Conservation (phyloP, 1,140 invertebrate species). For the Hydropsyche tenuis region DNA sequence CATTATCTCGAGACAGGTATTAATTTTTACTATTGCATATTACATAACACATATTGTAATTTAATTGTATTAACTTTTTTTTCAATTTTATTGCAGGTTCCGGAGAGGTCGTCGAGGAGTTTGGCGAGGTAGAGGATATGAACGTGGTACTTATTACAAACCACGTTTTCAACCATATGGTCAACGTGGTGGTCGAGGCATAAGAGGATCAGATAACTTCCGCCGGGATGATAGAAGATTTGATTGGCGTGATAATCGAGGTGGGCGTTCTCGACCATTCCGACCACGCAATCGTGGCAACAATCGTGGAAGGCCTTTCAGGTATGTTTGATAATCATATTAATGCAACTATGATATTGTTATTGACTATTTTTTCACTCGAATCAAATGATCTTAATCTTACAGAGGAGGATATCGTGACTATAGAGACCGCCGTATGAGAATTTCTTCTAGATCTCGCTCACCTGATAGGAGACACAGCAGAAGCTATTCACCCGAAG, state of each 20-base stretch:
- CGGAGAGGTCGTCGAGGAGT: constrained; percentile 60
- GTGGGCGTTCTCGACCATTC: constrained; percentile 57
- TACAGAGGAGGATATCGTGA: constrained; percentile 68
- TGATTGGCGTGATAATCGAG: constrained; percentile 58
- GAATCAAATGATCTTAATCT: no score
- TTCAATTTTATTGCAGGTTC: constrained; percentile 48
- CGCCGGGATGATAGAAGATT: constrained; percentile 63
- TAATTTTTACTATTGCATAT: constrained; percentile 15
- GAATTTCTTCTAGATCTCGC: constrained; percentile 58
- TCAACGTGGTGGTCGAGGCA: constrained; percentile 56
- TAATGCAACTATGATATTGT: no score
- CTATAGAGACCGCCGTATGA: constrained; percentile 67
- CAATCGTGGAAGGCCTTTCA: constrained; percentile 59
- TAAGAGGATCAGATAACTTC: constrained; percentile 62
- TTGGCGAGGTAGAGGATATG: constrained; percentile 67
- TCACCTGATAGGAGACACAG: constrained; percentile 58
- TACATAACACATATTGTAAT: background rate
- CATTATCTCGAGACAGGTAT: constrained; percentile 68
- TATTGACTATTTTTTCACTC: background rate
- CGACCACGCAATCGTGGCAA: constrained; percentile 56
- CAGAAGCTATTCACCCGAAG: constrained; percentile 67
- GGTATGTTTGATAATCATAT: no score
- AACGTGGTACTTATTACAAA: constrained; percentile 78
- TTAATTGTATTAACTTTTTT: background rate
- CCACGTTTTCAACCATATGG: constrained; percentile 72